Percentiles rank a stretch among this genome's conserved stretches.
phyloP scores from a whole-genome alignment of 2,797 vertebrate genomes.

The Ctenopoma multispine region DNA sequence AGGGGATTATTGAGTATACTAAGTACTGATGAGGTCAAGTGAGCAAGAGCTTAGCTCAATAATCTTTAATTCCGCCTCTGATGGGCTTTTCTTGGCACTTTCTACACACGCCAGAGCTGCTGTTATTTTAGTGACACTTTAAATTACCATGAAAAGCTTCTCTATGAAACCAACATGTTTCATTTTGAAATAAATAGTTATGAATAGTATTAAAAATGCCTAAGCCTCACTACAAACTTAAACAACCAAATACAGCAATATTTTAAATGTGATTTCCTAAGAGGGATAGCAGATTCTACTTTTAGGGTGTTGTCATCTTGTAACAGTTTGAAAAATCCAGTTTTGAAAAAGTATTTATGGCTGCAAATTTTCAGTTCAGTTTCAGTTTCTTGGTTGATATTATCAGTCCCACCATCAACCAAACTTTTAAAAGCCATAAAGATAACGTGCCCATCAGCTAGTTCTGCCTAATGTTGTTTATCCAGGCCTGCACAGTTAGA shows the following conservation, averaged over 20 bases:
- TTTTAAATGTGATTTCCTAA: no score
- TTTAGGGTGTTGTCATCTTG: slow-evolving; percentile 14
- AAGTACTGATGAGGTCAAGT: slow-evolving; percentile 76
- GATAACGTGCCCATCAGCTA: slow-evolving; percentile 3
- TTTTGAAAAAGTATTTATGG: slow-evolving; percentile 24
- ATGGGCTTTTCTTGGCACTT: slow-evolving; percentile 69
- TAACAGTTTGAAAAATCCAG: slow-evolving; percentile 28
- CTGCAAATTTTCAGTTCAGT: no score
- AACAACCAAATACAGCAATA: neutral
- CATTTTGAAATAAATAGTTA: slow-evolving; percentile 7
- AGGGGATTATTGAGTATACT: slow-evolving; percentile 73
- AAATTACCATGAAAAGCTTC: slow-evolving; percentile 40
- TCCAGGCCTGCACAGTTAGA: slow-evolving; percentile 50
- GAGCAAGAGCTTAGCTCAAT: slow-evolving; percentile 73
- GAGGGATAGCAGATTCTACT: neutral
- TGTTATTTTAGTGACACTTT: slow-evolving; percentile 40
- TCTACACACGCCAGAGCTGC: slow-evolving; percentile 19
- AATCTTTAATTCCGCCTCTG: slow-evolving; percentile 77
- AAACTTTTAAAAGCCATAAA: neutral
- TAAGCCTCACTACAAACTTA: neutral
- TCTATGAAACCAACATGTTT: slow-evolving; percentile 20
- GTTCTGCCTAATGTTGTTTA: slow-evolving; percentile 44
- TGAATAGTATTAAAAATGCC: neutral
- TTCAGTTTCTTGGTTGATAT: no score
- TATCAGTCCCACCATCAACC: neutral